These are phyloP conservation scores for Martes flavigula DNA, from an alignment of 2,797 vertebrate genomes.

Conservation along the genomic window DNA sequence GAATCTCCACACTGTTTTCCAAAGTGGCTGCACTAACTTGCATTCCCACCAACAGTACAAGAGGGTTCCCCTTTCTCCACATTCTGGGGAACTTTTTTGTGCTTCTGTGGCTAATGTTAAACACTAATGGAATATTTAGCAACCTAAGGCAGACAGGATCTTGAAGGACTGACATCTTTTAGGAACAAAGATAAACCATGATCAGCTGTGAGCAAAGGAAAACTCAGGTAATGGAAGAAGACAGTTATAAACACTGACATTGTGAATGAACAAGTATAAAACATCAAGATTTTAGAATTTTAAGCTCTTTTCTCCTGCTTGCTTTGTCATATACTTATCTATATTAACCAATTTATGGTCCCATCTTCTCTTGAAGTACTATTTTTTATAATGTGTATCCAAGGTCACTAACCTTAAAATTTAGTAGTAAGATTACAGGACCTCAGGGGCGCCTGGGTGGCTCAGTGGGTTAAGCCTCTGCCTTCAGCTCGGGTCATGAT, in stretches of 20 bases:
- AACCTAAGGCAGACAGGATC: neutral
- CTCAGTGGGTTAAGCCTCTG: too few species aligned
- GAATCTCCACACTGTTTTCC: too few species aligned
- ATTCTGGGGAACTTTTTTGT: neutral
- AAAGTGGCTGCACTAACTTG: too few species aligned
- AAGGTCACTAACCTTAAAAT: neutral
- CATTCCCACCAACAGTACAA: too few species aligned
- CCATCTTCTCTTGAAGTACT: neutral
- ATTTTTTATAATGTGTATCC: neutral
- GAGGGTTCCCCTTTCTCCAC: too few species aligned
- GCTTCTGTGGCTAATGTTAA: neutral
- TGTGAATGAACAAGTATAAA: neutral
- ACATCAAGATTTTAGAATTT: neutral
- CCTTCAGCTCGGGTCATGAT: too few species aligned
- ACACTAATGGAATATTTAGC: neutral
- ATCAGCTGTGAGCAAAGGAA: neutral
- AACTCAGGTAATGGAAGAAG: neutral
- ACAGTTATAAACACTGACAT: neutral
- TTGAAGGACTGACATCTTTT: neutral
- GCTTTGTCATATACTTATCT: neutral
- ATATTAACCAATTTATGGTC: neutral
- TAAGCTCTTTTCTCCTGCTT: neutral
- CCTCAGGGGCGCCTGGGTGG: neutral
- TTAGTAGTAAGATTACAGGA: neutral
- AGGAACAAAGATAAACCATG: neutral